Conservation (phyloP, 2,113 vertebrate species). For the Platysteira castanea region DNA sequence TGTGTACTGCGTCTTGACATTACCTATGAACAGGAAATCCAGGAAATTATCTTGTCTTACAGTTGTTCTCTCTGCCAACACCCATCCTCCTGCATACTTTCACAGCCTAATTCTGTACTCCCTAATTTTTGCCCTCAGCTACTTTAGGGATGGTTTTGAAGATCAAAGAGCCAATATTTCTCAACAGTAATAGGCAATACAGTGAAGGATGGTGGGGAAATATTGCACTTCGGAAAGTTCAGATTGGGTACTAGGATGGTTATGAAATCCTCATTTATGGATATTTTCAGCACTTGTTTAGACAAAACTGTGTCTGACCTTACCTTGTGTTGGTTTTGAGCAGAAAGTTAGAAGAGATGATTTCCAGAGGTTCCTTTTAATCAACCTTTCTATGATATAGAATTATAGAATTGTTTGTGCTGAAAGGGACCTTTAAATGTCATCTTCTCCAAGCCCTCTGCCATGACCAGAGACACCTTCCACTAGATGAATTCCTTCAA, state of each 20-base stretch:
- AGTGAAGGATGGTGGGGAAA: not conserved
- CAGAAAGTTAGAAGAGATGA: not conserved
- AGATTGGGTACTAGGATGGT: accelerated
- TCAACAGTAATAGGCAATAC: accelerated
- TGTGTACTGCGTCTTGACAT: not conserved
- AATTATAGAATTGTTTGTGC: not conserved
- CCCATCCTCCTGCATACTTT: not conserved
- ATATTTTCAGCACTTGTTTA: not conserved
- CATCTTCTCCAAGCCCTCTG: not conserved
- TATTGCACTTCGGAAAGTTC: accelerated
- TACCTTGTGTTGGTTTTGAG: not conserved
- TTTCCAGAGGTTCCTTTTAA: not conserved
- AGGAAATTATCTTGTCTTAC: not conserved
- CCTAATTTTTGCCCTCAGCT: not conserved
- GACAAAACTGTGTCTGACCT: not conserved
- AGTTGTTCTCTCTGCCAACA: not conserved
- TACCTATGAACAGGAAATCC: not conserved
- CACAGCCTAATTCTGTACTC: too few species aligned
- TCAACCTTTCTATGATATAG: not conserved
- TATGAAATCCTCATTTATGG: not conserved
- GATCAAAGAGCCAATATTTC: not conserved
- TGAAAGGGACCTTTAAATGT: not conserved
- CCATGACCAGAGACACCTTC: not conserved
- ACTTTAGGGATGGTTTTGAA: not conserved
- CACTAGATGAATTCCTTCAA: not conserved